Evolutionary conservation across 1,140 invertebrate genomes (phyloP).

Genomic region (Pseudomyrmex gracilis): DNA sequence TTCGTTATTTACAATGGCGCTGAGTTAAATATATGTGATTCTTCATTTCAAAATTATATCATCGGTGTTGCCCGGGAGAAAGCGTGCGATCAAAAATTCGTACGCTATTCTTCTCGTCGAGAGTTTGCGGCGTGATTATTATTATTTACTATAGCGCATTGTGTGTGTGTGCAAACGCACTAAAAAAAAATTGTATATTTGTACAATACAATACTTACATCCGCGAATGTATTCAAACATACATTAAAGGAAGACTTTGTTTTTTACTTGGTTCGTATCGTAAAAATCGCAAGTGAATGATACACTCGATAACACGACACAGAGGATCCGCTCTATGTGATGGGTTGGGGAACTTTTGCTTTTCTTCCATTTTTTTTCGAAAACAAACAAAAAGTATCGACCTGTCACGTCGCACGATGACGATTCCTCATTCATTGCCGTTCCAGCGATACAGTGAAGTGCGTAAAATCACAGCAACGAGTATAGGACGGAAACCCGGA

Average conservation of each 20-base stretch:
- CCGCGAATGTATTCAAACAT: slow-evolving; percentile 16
- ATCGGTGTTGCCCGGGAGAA: too few species aligned
- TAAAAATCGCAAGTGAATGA: slow-evolving; percentile 21
- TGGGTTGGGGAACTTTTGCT: not conserved
- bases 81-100: too few species aligned
- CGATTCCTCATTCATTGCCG: slow-evolving; percentile 10
- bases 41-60: too few species aligned
- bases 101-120: too few species aligned
- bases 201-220: slow-evolving; percentile 46
- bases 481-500: slow-evolving; percentile 80
- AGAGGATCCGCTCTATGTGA: not conserved
- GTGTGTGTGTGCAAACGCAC: slow-evolving; percentile 11
- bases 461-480: slow-evolving; percentile 81
- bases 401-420: not conserved
- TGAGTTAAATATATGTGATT: too few species aligned
- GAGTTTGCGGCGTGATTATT: not conserved
- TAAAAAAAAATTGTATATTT: slow-evolving; percentile 36
- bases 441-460: slow-evolving; percentile 52
- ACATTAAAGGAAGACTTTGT: slow-evolving; percentile 55
- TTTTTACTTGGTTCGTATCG: slow-evolving; percentile 11
- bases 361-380: slow-evolving; percentile 1
- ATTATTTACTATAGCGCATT: not conserved
- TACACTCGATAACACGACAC: not conserved
- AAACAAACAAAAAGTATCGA: not conserved
- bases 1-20: slow-evolving; percentile 46